phyloP scores from a whole-genome alignment of 2,888 invertebrate genomes.

The Rosalia funebris region DNA sequence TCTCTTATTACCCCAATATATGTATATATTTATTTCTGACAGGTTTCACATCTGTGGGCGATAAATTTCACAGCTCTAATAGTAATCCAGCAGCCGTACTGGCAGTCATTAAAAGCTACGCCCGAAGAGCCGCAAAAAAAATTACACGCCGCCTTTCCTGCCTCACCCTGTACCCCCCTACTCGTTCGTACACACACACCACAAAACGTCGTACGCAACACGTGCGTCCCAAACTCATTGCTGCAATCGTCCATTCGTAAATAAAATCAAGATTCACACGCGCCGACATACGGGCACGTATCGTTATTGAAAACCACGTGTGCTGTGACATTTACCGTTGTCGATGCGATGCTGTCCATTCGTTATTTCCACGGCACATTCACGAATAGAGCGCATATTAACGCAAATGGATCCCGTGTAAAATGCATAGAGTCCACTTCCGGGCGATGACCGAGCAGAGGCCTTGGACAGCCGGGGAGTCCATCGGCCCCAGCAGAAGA shows the following conservation, averaged over 20 bases:
- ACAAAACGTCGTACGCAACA: slow-evolving; percentile 12
- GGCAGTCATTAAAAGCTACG: too few relatives aligned
- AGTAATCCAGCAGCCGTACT: too few relatives aligned
- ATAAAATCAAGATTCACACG: background rate
- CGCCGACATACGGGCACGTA: background rate
- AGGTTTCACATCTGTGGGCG: too few relatives aligned
- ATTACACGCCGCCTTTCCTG: too few relatives aligned
- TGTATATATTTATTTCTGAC: too few relatives aligned
- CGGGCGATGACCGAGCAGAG: slow-evolving; percentile 51
- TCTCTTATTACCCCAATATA: too few relatives aligned
- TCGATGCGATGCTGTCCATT: background rate
- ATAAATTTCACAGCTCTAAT: too few relatives aligned
- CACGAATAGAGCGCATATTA: background rate
- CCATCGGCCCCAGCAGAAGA: slow-evolving; percentile 51
- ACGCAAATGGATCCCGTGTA: slow-evolving; percentile 7
- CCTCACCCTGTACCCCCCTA: too few relatives aligned
- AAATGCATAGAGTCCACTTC: slow-evolving; percentile 46
- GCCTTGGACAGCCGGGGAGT: slow-evolving; percentile 52
- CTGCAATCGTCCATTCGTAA: slow-evolving; percentile 7
- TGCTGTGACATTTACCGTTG: slow-evolving; percentile 22
- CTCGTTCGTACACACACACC: too few relatives aligned
- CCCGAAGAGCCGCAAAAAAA: too few relatives aligned
- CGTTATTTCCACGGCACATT: background rate
- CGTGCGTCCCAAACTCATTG: slow-evolving; percentile 4
- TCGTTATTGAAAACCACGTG: slow-evolving; percentile 11